Evolutionary conservation across 2,113 vertebrate genomes (phyloP), one percentile per base, ranked within the genome.

Genomic region (Chelonoidis abingdonii): DNA sequence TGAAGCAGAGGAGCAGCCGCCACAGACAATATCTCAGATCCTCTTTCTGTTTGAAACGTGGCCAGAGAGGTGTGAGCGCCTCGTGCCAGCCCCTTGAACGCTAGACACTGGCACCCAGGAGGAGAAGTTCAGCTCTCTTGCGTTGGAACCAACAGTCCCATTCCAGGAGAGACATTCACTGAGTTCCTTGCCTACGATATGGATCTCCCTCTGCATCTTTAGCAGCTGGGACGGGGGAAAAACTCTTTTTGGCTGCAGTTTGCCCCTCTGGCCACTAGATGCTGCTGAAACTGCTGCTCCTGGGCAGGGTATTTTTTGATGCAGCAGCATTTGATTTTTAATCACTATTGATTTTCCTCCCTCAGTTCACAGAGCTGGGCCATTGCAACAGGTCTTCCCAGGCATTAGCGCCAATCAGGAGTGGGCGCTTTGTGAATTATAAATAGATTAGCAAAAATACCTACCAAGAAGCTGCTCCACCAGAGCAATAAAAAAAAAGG

Each of bases 181-280:
- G 5, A 38, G 8, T 41, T 72, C 22, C n/a, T 72, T 4, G 21
- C n/a, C n/a, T 24, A 19, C 10, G 21, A 41, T 21, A 22, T 62
- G 29, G 62, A 35, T 69, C 14, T 35, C 38, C 2, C n/a, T 5
- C 38, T 41, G 9, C 16, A 4, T 41, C 82, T 2, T 0, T 35
- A 4, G 49, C 47, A 41, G 53, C 35, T 0, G 2, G 47, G 21
- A 4, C 0, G 1, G 41, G 17, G 9, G 49, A 21, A 59, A 59
- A 4, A 1, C 22, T 0, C 14, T 31, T 1, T 24, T 5, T 75
- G 35, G 0, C 0, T 80, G 93, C 89, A 47, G 10, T 7, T 38
- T 1, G 7, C 1, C 2, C 0, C 87, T 3, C 12, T 6, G 21
- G 57, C 93, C 96, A 41, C 92, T 56, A 96, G 96, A 89, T 88